Conservation (phyloP, 1,140 invertebrate species). For the Campoletis sonorensis region DNA sequence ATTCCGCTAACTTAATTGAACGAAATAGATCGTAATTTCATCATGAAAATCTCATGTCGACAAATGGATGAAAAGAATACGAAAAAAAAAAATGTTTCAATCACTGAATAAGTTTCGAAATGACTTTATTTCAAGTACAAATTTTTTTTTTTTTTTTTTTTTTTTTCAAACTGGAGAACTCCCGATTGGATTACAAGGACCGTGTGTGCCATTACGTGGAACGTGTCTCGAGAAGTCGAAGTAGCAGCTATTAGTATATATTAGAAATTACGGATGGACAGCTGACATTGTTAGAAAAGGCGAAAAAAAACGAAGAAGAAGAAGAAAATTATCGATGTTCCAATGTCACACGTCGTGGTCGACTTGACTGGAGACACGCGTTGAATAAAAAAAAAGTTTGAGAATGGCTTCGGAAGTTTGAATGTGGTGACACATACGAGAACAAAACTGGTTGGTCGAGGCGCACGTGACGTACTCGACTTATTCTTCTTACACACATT, state of each 20-base stretch:
- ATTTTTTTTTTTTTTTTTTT: too few species aligned
- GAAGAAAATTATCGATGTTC: not conserved
- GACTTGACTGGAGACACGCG: not conserved
- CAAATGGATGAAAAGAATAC: too few species aligned
- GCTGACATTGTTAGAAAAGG: not conserved
- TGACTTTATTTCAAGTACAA: too few species aligned
- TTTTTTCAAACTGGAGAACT: too few species aligned
- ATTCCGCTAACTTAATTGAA: too few species aligned
- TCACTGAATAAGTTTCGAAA: too few species aligned
- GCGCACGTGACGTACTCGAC: not conserved
- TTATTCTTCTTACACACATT: too few species aligned
- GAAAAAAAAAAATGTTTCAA: too few species aligned
- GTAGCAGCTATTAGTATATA: not conserved
- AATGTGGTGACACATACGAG: not conserved
- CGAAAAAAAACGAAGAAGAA: not conserved
- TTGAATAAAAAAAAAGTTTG: not conserved
- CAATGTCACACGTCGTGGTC: conserved; percentile 10
- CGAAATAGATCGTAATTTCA: too few species aligned
- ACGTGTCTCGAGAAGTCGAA: not conserved
- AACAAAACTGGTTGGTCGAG: not conserved
- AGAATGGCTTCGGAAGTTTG: not conserved
- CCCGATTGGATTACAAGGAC: too few species aligned
- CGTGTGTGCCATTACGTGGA: too few species aligned
- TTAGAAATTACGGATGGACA: not conserved
- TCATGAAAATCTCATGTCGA: too few species aligned